Evolutionary conservation across 2,113 vertebrate genomes (phyloP), one percentile per base, ranked within the genome.

Genomic region (Mellivora capensis): DNA sequence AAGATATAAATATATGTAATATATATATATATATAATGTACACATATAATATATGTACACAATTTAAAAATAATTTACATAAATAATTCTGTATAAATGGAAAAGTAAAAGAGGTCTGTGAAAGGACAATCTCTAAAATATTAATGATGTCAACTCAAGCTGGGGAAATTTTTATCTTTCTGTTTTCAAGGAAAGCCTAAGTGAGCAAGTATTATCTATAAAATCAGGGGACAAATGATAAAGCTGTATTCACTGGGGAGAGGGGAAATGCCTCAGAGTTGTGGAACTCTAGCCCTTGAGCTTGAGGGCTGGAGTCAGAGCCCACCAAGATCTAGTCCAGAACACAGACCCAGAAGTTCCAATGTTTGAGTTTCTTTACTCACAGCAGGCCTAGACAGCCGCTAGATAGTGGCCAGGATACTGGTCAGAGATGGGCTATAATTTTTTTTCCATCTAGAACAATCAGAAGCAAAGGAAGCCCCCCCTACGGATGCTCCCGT

Each of bases 91-190:
- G 14, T 82, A 8, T 82, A 74, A 59, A 49, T 82, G 39, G 92
- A 57, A 94, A 87, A 87, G 67, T 59, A 94, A 86, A n/a, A 90
- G 69, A 87, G 29, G 14, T 54, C 80, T 87, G 37, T 94, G 74
- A 94, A 57, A 57, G 64, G 67, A 59, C 9, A 3, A 49, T 85
- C 21, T 21, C 42, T 39, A 67, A 93, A 87, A 79, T 77, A 77
- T 61, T 59, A 82, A 61, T 18, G 21, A 42, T 67, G 64, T 87
- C 42, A n/a, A 37, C 47, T 91, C 87, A 88, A 44, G 76, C 39
- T 69, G 67, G 47, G 39, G 80, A 34, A 18, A 21, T 62, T 87
- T 59, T 69, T 76, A 72, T 83, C 72, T 71, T 71, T 86, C 67
- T 59, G 47, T 61, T 83, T 83, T 77, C 25, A 29, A 94, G 82